phyloP scores from a whole-genome alignment of 92 coral and sea anemone species.

The Desmophyllum pertusum region DNA sequence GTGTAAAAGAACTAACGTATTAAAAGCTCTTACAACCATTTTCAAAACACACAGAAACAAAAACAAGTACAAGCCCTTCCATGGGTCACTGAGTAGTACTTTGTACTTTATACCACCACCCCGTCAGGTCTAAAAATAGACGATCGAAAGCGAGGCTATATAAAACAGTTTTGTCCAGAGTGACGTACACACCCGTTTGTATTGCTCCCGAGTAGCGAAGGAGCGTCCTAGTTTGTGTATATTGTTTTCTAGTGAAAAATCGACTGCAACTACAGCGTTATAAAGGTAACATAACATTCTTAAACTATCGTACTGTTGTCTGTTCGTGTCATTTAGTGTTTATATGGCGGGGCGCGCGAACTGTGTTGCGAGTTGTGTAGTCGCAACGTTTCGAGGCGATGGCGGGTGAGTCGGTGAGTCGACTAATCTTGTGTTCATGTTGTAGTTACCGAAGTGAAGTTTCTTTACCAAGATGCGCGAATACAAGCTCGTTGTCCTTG shows the following conservation, averaged over 20 bases:
- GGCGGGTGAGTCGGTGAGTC: too few relatives aligned
- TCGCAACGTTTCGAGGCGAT: constrained; percentile 27
- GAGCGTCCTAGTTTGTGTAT: constrained; percentile 75
- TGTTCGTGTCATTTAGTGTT: not conserved
- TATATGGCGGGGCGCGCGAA: not conserved
- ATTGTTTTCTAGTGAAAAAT: constrained; percentile 48
- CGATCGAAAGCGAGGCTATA: constrained; percentile 80
- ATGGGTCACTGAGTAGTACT: constrained; percentile 3
- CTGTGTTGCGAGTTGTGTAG: not conserved
- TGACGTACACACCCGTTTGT: constrained; percentile 93
- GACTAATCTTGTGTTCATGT: constrained; percentile 11
- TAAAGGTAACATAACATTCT: constrained; percentile 36
- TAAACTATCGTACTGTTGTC: not conserved
- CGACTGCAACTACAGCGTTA: constrained; percentile 43
- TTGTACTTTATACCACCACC: constrained; percentile 36
- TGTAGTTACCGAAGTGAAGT: constrained; percentile 36
- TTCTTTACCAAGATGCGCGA: constrained; percentile 84
- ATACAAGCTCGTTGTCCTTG: constrained; percentile 98
- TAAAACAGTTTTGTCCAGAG: constrained; percentile 67
- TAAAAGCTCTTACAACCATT: not conserved
- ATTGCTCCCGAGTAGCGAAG: constrained; percentile 58
- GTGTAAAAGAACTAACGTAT: not conserved
- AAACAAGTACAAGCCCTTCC: not conserved
- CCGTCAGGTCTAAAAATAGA: constrained; percentile 82
- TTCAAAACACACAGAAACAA: not conserved